Evolutionary conservation across 2,888 invertebrate genomes (phyloP), one percentile per base, ranked within the genome.

Genomic region (Ecdyonurus torrentis): DNA sequence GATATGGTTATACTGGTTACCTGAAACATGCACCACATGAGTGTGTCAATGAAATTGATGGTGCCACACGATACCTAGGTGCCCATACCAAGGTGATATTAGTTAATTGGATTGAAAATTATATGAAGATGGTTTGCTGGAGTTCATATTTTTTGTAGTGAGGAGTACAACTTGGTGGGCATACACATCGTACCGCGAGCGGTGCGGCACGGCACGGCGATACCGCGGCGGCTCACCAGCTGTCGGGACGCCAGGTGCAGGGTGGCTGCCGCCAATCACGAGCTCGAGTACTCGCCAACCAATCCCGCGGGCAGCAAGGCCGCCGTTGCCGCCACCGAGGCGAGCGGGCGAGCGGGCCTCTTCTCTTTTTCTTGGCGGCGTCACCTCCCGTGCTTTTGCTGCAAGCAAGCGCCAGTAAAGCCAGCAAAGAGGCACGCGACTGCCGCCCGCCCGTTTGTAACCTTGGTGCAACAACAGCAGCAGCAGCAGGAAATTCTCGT

Each of bases 221-320:
- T n/a, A n/a, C n/a, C 50, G 55, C n/a, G 22, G 55, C n/a, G 55
- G 55, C 55, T 18, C 55, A 55, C 55, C 55, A 55, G 55, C 55
- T 55, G 55, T 55, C 55, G 55, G 55, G n/a, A 55, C 55, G 55
- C 55, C 55, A 55, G 55, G 55, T 55, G 55, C 55, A 55, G 22
- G n/a, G 7, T 20, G 19, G 19, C 55, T 5, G 7, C 15, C 19
- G 19, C 55, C 55, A 55, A 55, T 55, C 55, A 22, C 55, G 55
- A 55, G 55, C 22, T 20, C 55, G 55, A 55, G 15, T 20, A n/a
- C 7, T 55, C 55, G 5, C 5, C 55, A 55, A 20, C 55, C 55
- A 55, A 55, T 55, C 55, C 19, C 55, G 22, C 55, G 19, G 22
- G 22, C 55, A 55, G 55, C 19, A 20, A n/a, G 55, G 55, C 55